Base-by-base conservation (phyloP, 2,113 vertebrate genomes). In the Chaetodon auriga region DNA sequence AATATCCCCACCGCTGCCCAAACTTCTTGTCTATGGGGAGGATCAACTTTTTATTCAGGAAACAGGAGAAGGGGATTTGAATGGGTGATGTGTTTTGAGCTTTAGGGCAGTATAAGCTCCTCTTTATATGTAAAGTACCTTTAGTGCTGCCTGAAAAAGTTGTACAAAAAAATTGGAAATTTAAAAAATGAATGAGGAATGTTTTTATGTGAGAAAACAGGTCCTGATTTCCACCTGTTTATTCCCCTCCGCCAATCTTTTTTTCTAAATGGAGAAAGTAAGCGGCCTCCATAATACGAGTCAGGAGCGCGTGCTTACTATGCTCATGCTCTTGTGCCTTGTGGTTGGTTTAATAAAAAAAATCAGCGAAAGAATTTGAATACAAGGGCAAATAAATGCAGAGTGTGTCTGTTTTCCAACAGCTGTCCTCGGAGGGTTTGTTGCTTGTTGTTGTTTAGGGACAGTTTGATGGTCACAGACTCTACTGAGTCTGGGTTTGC, bases 31-130 rank as follows among this genome's bases (percentile, higher is more conserved):
- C 23, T 65, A n/a, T 64, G 48, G 38, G 16, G 38, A 80, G 45
- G 57, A 64, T 73, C 35, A 43, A 30, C 51, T 83, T 80, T 55
- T 65, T 80, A 68, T 71, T 81, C 60, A 51, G 73, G 41, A 83
- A 86, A 86, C 81, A 78, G 71, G 14, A 2, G 48, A 75, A 70
- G 53, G 58, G 61, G 76, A 68, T 83, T 78, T 81, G 76, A 86
- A 73, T 85, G 57, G 63, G 68, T 74, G 76, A 81, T 83, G 71
- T 74, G 61, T 74, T 77, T 83, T 60, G 48, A 65, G 63, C 80
- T 78, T 7, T 30, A 41, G 69, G 62, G 54, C 25, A 49, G 49
- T 53, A 35, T 51, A 71, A 81, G 54, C 54, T 30, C 16, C 18
- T 54, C n/a, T 48, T 79, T 58, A 35, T 81, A 76, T 82, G 23